Evolutionary conservation across 2,113 vertebrate species (phyloP).

Genomic region (Chrysochloris asiatica): DNA sequence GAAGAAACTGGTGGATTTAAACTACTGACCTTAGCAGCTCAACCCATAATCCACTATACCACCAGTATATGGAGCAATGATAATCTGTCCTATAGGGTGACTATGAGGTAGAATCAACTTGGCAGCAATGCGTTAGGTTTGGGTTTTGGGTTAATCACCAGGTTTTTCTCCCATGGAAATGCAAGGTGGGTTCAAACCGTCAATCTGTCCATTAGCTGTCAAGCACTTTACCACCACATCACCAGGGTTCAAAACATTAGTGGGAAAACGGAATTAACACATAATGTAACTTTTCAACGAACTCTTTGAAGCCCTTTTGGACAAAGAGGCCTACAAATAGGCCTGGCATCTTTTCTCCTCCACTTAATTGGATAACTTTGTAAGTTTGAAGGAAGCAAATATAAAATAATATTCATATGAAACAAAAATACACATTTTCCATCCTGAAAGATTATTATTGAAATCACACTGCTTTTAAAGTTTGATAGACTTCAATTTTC

Average conservation of each 20-base stretch:
- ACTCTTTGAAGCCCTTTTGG: too few species aligned
- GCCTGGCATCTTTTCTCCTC: not conserved
- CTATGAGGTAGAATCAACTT: not conserved
- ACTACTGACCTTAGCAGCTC: too few species aligned
- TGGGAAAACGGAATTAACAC: too few species aligned
- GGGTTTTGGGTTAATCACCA: not conserved
- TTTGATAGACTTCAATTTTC: not conserved
- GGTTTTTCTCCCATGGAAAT: not conserved
- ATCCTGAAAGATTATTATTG: not conserved
- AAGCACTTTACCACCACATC: too few species aligned
- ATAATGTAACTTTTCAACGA: too few species aligned
- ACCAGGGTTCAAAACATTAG: not conserved
- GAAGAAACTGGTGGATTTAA: too few species aligned
- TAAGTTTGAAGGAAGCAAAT: not conserved
- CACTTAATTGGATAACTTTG: not conserved
- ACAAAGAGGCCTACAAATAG: not conserved
- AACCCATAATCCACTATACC: too few species aligned
- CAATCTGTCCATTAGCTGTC: not conserved
- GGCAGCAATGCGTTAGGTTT: not conserved
- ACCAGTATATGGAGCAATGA: not conserved
- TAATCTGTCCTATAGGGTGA: not conserved
- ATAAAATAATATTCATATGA: not conserved
- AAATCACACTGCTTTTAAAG: not conserved
- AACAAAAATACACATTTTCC: not conserved
- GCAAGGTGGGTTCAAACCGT: not conserved